A percentile compares a stretch with the other conserved stretches of the same genome.
These are phyloP conservation scores for Agapostemon virescens DNA, from an alignment of 2,888 invertebrate genomes.

Conservation along the genomic window DNA sequence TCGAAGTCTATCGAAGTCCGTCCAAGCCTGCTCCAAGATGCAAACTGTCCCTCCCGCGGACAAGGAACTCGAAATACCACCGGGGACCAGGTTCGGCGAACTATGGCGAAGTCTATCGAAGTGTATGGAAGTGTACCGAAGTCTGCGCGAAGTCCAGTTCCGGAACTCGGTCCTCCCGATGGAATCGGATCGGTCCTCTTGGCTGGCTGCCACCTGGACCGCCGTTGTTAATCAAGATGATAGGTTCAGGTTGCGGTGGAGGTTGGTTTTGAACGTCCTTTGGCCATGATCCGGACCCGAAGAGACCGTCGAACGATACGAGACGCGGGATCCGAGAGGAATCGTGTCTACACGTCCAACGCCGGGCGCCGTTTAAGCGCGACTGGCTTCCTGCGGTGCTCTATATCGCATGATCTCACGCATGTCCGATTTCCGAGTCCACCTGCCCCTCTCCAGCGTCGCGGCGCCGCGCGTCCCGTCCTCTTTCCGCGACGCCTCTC, in stretches of 20 bases:
- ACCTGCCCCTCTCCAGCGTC: slow-evolving; percentile 33
- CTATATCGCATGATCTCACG: slow-evolving; percentile 72
- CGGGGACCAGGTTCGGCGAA: background rate
- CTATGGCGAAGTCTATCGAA: background rate
- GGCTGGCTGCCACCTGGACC: background rate
- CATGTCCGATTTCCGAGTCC: slow-evolving; percentile 69
- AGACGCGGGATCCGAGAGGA: background rate
- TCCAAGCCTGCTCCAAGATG: too few species aligned
- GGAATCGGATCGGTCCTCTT: background rate
- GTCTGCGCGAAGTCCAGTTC: background rate
- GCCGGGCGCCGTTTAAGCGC: slow-evolving; percentile 71
- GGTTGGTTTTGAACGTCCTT: background rate
- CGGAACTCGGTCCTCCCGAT: background rate
- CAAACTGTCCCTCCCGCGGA: too few species aligned
- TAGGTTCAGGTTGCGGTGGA: too few species aligned
- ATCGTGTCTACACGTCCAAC: slow-evolving; percentile 61
- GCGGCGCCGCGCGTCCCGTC: background rate
- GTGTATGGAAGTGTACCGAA: too few species aligned
- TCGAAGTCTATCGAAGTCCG: too few species aligned
- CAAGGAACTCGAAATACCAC: too few species aligned
- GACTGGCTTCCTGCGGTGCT: slow-evolving; percentile 66
- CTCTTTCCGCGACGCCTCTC: slow-evolving; percentile 6
- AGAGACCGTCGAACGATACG: background rate
- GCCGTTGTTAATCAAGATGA: background rate
- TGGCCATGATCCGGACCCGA: background rate